A percentile compares a stretch with the other conserved stretches of the same genome.
Evolutionary conservation across 1,140 invertebrate species (phyloP).

Genomic region (Papilio helenus): DNA sequence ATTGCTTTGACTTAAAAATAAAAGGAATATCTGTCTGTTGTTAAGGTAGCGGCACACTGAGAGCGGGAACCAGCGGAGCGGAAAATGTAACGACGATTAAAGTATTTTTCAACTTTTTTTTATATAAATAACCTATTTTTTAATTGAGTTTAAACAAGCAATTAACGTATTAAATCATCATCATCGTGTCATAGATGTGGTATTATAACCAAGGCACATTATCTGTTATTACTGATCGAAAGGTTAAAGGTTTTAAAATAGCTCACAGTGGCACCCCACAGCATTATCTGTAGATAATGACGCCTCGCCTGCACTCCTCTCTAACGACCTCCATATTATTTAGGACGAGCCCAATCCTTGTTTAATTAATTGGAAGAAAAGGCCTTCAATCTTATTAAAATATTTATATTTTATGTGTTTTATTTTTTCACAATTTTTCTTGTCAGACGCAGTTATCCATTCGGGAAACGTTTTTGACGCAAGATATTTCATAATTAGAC

Average conservation of each 20-base stretch:
- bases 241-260: slow-evolving; percentile 28
- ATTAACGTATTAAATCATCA: no score
- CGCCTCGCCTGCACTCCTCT: slow-evolving; percentile 69
- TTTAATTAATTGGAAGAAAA: slow-evolving; percentile 76
- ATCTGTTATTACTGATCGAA: no score
- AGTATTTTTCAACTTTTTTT: slow-evolving; percentile 14
- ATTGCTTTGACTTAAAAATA: slow-evolving; percentile 76
- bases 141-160: no score
- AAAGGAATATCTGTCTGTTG: slow-evolving; percentile 66
- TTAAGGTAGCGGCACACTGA: slow-evolving; percentile 43
- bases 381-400: slow-evolving; percentile 58
- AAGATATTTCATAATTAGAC: no score
- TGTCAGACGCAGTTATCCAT: no score
- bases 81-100: slow-evolving; percentile 5
- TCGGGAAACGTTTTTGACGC: no score
- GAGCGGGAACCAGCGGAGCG: slow-evolving; percentile 40
- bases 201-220: no score
- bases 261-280: slow-evolving; percentile 51
- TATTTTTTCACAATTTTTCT: neutral
- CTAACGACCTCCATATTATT: slow-evolving; percentile 77
- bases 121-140: neutral
- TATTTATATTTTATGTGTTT: slow-evolving; percentile 31
- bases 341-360: slow-evolving; percentile 70
- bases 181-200: no score
- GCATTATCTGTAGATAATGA: slow-evolving; percentile 69